A percentile compares a stretch with the other conserved stretches of the same genome.
Evolutionary conservation across 2,888 invertebrate genomes (phyloP).

Genomic region (Eilema sororculum): DNA sequence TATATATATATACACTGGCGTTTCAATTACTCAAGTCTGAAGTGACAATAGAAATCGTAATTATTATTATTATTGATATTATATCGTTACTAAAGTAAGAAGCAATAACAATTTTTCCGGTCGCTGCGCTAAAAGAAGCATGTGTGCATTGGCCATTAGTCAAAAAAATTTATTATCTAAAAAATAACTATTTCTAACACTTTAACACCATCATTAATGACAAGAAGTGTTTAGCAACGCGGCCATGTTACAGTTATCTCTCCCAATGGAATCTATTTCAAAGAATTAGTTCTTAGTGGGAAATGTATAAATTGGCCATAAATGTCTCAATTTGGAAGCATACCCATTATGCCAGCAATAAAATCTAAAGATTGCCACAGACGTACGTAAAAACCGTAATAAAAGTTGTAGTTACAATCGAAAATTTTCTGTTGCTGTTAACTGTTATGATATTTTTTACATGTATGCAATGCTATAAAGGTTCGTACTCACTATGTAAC

Average conservation of each 20-base stretch:
- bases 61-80: too few relatives aligned
- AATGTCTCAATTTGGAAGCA: slow-evolving; percentile 19
- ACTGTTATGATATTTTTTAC: not conserved
- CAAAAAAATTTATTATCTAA: not conserved
- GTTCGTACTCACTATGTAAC: not conserved
- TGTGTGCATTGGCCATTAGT: too few relatives aligned
- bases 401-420: slow-evolving; percentile 3
- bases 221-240: not conserved
- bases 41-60: too few relatives aligned
- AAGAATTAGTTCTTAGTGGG: slow-evolving; percentile 1
- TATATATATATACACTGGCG: too few relatives aligned
- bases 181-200: not conserved
- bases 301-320: slow-evolving; percentile 6
- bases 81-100: too few relatives aligned
- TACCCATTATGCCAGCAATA: slow-evolving; percentile 8
- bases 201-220: not conserved
- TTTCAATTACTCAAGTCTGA: too few relatives aligned
- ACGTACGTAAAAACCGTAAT: slow-evolving; percentile 6
- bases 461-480: not conserved
- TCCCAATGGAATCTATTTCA: slow-evolving; percentile 3
- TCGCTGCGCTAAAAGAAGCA: too few relatives aligned
- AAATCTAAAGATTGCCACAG: slow-evolving; percentile 11
- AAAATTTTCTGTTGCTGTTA: slow-evolving; percentile 1
- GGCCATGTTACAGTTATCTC: not conserved
- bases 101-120: too few relatives aligned